These are phyloP conservation scores for Erpetoichthys calabaricus DNA, from an alignment of 2,797 vertebrate species.

Conservation along the genomic window DNA sequence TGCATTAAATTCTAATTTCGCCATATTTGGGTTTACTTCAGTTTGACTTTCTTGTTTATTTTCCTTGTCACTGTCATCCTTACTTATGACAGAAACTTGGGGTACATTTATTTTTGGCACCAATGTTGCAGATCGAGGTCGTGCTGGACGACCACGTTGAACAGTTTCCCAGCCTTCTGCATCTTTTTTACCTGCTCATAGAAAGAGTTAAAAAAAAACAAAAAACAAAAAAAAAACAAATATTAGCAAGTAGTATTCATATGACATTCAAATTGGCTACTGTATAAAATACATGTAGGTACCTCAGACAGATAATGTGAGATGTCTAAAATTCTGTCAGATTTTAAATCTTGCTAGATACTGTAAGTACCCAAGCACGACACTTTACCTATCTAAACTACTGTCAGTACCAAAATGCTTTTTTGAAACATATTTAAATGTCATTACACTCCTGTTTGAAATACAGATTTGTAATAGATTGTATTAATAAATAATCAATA, in stretches of 20 bases:
- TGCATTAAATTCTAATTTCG: constrained; percentile 28
- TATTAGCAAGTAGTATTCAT: neutral
- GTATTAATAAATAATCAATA: no score
- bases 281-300: constrained; percentile 4
- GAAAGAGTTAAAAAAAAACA: neutral
- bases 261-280: neutral
- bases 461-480: no score
- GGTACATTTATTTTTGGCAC: constrained; percentile 53
- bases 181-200: constrained; percentile 64
- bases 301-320: neutral
- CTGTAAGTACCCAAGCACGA: no score
- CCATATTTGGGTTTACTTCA: constrained; percentile 25
- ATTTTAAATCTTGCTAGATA: no score
- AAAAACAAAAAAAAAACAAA: constrained; percentile 7
- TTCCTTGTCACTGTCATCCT: constrained; percentile 62
- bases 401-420: no score
- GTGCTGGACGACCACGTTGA: constrained; percentile 83
- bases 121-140: constrained; percentile 66
- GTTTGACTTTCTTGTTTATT: constrained; percentile 30
- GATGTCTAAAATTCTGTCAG: no score
- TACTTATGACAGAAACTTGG: constrained; percentile 38
- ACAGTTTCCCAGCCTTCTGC: constrained; percentile 95
- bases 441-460: no score
- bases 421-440: no score
- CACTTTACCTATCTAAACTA: no score